Evolutionary conservation across 2,113 vertebrate species (phyloP).

Genomic region (Xyrauchen texanus): DNA sequence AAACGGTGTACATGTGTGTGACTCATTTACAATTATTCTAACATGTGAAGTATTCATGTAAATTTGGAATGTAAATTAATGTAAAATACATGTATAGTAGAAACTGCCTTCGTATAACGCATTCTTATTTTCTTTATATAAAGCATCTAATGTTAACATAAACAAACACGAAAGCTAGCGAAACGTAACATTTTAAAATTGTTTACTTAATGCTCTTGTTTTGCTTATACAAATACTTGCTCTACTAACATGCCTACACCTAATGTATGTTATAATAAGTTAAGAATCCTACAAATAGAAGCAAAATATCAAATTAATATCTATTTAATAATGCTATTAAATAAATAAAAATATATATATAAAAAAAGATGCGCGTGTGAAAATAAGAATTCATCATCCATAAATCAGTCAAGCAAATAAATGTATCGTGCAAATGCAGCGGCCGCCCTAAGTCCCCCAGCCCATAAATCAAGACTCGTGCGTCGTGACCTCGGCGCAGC

Average conservation of each 20-base stretch:
- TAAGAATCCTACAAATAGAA: neutral
- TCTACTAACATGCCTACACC: neutral
- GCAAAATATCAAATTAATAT: neutral
- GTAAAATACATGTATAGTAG: no score
- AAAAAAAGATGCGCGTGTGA: neutral
- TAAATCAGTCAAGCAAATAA: constrained; percentile 47
- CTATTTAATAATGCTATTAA: neutral
- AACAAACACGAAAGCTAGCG: neutral
- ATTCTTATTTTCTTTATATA: neutral
- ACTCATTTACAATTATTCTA: no score
- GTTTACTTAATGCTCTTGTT: neutral
- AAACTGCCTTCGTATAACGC: neutral
- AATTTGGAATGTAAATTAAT: neutral
- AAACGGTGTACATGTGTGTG: no score
- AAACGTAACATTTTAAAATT: neutral
- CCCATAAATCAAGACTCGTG: constrained; percentile 76
- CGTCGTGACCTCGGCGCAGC: constrained; percentile 77
- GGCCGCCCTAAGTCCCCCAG: constrained; percentile 74
- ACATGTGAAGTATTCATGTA: no score
- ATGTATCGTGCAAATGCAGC: constrained; percentile 64
- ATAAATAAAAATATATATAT: no score
- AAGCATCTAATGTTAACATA: neutral
- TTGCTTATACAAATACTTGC: neutral
- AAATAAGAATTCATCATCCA: neutral
- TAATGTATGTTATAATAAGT: neutral